Conservation (phyloP, 2,113 vertebrate genomes). For the Cynopterus brachyotis region DNA sequence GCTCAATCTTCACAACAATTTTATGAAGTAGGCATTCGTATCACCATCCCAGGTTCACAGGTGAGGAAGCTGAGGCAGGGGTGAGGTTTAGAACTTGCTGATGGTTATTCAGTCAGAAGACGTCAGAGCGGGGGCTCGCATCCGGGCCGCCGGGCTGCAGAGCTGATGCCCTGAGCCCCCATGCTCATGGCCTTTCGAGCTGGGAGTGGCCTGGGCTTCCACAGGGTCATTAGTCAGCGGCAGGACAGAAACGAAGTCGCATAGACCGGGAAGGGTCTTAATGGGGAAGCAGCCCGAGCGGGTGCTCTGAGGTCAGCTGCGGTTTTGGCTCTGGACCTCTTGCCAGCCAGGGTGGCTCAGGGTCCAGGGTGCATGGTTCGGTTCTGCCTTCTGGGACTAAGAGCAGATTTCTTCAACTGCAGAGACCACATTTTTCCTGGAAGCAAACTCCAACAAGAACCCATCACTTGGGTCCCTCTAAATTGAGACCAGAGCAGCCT, state of each 20-base stretch:
- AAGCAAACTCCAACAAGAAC: neutral
- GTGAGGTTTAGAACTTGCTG: neutral
- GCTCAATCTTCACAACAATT: neutral
- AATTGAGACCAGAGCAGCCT: neutral
- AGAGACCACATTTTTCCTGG: neutral
- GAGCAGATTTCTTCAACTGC: neutral
- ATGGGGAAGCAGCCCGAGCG: fast-evolving
- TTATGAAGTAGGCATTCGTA: neutral
- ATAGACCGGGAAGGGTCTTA: fast-evolving
- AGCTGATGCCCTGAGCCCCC: fast-evolving
- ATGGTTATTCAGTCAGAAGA: neutral
- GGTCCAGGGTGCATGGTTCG: fast-evolving
- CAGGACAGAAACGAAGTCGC: neutral
- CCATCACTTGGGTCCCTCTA: neutral
- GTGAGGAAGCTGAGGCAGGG: neutral
- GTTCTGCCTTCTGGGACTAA: neutral
- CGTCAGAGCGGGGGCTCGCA: neutral
- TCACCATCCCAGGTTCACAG: neutral
- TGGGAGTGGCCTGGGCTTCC: neutral
- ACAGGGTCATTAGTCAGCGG: fast-evolving
- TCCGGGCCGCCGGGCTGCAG: neutral
- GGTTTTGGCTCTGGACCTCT: neutral
- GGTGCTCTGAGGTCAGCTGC: fast-evolving
- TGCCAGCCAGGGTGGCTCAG: fast-evolving
- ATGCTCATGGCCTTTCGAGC: fast-evolving